These are phyloP conservation scores for Cantharis nigra DNA, from an alignment of 2,888 invertebrate species.

Conservation along the genomic window DNA sequence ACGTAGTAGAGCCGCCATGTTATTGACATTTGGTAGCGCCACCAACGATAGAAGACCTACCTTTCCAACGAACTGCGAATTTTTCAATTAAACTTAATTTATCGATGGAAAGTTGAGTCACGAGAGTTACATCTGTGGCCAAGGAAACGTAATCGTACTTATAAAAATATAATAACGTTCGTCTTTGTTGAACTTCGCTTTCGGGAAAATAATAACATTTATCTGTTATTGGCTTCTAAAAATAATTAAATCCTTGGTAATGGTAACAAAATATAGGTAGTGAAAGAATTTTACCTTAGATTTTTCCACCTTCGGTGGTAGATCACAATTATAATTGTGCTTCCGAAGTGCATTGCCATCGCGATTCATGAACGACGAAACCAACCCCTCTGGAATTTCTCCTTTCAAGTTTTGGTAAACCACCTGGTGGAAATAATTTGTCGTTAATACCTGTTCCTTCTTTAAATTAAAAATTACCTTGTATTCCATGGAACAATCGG, in stretches of 20 bases:
- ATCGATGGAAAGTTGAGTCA: slow-evolving; percentile 86
- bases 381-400: not conserved
- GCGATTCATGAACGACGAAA: not conserved
- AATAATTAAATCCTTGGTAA: slow-evolving; percentile 56
- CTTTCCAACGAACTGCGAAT: slow-evolving; percentile 82
- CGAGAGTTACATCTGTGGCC: slow-evolving; percentile 80
- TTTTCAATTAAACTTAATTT: slow-evolving; percentile 82
- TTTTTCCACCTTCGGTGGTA: slow-evolving; percentile 62
- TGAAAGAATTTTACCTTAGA: slow-evolving; percentile 66
- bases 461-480: not conserved
- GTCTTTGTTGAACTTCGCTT: slow-evolving; percentile 69
- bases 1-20: no score
- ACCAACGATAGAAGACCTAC: slow-evolving; percentile 47
- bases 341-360: not conserved
- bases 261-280: slow-evolving; percentile 29
- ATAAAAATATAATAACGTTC: slow-evolving; percentile 82
- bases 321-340: not conserved
- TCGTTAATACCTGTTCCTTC: not conserved
- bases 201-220: slow-evolving; percentile 78
- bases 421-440: not conserved
- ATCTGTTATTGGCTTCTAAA: slow-evolving; percentile 79
- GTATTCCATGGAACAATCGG: slow-evolving; percentile 68
- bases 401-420: not conserved
- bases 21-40: no score
- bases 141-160: slow-evolving; percentile 71